Percentiles rank a stretch among this genome's conserved stretches.
phyloP scores from a whole-genome alignment of 2,113 vertebrate species.

The Ciconia maguari region DNA sequence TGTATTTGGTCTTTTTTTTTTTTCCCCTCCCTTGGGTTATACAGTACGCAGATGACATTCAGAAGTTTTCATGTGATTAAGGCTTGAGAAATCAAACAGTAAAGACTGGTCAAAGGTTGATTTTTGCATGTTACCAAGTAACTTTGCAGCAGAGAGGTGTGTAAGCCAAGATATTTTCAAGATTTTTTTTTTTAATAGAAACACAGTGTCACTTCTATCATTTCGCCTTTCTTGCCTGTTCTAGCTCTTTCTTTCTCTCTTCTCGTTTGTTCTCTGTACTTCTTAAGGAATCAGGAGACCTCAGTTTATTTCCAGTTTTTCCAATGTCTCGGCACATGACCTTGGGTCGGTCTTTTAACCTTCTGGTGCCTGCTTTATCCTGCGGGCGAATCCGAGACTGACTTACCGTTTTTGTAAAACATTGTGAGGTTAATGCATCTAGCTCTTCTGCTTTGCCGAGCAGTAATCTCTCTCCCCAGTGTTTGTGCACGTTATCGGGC shows the following conservation, averaged over 20 bases:
- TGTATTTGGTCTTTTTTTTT: neutral
- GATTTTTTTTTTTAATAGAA: neutral
- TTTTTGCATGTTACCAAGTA: neutral
- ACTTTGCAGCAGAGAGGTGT: neutral
- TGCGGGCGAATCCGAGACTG: accelerated
- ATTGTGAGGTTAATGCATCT: accelerated
- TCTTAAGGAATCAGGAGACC: neutral
- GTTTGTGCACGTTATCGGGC: neutral
- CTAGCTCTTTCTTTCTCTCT: neutral
- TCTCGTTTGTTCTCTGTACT: neutral
- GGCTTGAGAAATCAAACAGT: neutral
- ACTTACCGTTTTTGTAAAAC: neutral
- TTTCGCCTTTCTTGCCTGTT: neutral
- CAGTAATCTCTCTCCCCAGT: neutral
- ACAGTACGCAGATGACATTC: neutral
- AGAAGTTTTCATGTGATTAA: neutral
- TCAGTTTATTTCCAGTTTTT: neutral
- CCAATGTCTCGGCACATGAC: neutral
- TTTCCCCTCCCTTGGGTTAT: neutral
- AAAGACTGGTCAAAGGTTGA: neutral
- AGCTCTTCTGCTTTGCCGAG: neutral
- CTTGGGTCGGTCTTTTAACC: neutral
- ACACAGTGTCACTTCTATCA: neutral
- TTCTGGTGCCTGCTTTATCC: neutral
- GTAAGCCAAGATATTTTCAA: neutral